phyloP scores from a whole-genome alignment of 2,113 vertebrate species.

The Oreocharis arfaki region DNA sequence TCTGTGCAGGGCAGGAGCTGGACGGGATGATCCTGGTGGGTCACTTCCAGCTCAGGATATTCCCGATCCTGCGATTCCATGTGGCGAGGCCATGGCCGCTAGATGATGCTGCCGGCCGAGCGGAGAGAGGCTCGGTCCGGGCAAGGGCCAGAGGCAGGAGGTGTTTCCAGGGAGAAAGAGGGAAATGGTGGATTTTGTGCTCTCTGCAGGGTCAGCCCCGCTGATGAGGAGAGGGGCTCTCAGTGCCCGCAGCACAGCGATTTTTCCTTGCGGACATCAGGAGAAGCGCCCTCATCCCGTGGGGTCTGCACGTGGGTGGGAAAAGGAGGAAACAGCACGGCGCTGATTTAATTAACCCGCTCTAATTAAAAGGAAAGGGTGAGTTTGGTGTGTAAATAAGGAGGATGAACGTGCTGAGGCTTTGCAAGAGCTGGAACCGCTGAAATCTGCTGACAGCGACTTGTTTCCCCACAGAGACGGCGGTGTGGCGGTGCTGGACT shows the following conservation, averaged over 20 bases:
- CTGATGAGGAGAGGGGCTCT: rapidly evolving
- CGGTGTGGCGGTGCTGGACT: rapidly evolving
- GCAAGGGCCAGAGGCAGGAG: rapidly evolving
- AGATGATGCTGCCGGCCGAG: slow-evolving; percentile 19
- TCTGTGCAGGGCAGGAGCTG: too few species aligned
- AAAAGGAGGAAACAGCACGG: rapidly evolving
- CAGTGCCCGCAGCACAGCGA: neutral
- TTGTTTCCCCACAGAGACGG: rapidly evolving
- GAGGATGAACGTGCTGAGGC: rapidly evolving
- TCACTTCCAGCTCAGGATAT: neutral
- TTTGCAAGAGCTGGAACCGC: neutral
- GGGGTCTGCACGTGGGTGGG: neutral
- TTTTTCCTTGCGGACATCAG: rapidly evolving
- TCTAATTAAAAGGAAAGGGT: neutral
- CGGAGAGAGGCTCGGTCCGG: neutral
- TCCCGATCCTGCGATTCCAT: rapidly evolving
- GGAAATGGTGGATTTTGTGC: neutral
- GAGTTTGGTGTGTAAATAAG: neutral
- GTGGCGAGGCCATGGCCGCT: neutral
- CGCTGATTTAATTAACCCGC: neutral
- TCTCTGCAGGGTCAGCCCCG: rapidly evolving
- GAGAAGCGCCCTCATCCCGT: rapidly evolving
- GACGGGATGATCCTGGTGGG: neutral
- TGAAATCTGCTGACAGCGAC: neutral
- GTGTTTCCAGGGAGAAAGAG: neutral